These are phyloP conservation scores for Ctena decussata DNA, from an alignment of 2,888 invertebrate species.

Conservation along the genomic window DNA sequence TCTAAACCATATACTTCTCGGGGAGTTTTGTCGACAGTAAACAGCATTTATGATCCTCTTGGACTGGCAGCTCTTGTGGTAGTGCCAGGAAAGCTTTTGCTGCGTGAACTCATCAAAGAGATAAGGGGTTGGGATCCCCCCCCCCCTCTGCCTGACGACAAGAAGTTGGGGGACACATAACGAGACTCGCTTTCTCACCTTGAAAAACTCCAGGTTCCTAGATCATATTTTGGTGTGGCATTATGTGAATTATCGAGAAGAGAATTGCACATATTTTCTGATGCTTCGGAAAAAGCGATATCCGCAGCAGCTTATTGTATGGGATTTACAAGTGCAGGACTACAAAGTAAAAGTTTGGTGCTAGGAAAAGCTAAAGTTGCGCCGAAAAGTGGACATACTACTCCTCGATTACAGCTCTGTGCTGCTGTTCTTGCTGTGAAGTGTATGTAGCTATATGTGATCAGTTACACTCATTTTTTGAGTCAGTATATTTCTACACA, in stretches of 20 bases:
- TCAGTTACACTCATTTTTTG: slow-evolving; percentile 22
- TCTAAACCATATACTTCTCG: slow-evolving; percentile 50
- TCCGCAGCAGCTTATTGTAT: slow-evolving; percentile 64
- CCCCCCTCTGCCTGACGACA: slow-evolving; percentile 50
- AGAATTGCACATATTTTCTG: slow-evolving; percentile 55
- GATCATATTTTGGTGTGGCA: slow-evolving; percentile 12
- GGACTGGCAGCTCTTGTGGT: slow-evolving; percentile 37
- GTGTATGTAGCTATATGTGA: slow-evolving; percentile 38
- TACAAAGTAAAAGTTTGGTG: slow-evolving; percentile 44
- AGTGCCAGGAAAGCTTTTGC: slow-evolving; percentile 50
- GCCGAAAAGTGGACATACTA: slow-evolving; percentile 57
- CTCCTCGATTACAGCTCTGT: slow-evolving; percentile 68
- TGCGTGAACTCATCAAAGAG: slow-evolving; percentile 52
- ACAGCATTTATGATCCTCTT: slow-evolving; percentile 37
- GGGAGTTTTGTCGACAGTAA: slow-evolving; percentile 60
- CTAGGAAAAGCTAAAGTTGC: slow-evolving; percentile 69
- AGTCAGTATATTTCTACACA: slow-evolving; percentile 43
- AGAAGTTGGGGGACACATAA: slow-evolving; percentile 48
- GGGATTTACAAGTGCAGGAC: neutral
- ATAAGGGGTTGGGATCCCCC: slow-evolving; percentile 66
- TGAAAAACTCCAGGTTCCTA: slow-evolving; percentile 27
- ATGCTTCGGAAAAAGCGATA: slow-evolving; percentile 70
- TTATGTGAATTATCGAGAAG: neutral
- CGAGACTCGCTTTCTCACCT: slow-evolving; percentile 12
- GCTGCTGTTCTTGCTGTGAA: slow-evolving; percentile 64